Base-by-base conservation (phyloP, 2,797 vertebrate genomes). In the Sebastes umbrosus region DNA sequence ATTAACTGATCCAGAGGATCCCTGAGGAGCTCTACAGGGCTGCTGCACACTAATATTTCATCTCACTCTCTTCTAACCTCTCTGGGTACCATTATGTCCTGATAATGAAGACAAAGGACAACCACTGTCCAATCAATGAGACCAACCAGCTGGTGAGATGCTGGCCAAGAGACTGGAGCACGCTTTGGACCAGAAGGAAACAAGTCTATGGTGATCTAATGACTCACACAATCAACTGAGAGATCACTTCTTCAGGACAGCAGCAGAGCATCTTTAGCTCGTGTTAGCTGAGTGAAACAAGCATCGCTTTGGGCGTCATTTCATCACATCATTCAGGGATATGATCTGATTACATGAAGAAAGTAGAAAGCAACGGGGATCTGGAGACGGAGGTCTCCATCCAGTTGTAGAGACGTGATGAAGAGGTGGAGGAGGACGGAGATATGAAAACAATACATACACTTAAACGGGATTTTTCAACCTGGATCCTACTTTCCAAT, bases 1-100 rank as follows among this genome's bases (percentile, higher is more conserved):
- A 85, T 82, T 31, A 81, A 34, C 59, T 7, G 2, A 74, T 22
- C 66, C 75, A 69, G 59, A 87, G 97, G 97, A 83, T 97, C 97
- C 95, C 97, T 99, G 94, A 14, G 36, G 76, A 68, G 43, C 27
- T 54, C 31, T 5, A 43, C 6, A 36, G 0, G 10, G 18, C n/a
- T 18, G 46, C 46, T 4, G 62, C 7, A 12, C 50, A 55, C 39
- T 43, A 69, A 66, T 22, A 54, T 34, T 29, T 8, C 2, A 39
- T 63, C 25, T 76, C 16, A 29, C 36, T 67, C 59, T 72, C n/a
- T 29, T 52, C 58, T 36, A 1, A 60, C 39, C 27, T 55, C 57
- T 65, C 13, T 6, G 13, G 24, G 70, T 32, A 1, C 13, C 4
- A 1, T 39, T 73, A 64, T 46, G 24, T 74, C 25, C 18, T 34